phyloP scores from a whole-genome alignment of 2,113 vertebrate genomes.

The Paratilapia polleni region DNA sequence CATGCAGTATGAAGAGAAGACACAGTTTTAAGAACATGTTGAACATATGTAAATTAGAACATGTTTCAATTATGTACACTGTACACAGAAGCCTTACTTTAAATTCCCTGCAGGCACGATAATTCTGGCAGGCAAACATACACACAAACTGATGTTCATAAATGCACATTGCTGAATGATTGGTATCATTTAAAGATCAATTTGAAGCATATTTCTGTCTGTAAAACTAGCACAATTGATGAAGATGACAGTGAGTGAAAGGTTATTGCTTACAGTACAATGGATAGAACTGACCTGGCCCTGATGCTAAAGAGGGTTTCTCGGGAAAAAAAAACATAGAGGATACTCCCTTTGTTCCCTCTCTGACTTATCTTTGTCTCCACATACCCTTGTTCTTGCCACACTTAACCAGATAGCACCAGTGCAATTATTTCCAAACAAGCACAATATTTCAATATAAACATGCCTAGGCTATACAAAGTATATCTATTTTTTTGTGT shows the following conservation, averaged over 20 bases:
- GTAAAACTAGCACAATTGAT: background rate
- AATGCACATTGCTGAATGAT: no score
- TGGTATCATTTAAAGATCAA: background rate
- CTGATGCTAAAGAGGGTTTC: background rate
- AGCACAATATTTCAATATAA: constrained; percentile 13
- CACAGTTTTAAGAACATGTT: background rate
- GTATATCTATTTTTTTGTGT: background rate
- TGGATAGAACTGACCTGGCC: constrained; percentile 1
- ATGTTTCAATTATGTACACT: background rate
- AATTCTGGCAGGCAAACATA: background rate
- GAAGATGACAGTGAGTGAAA: background rate
- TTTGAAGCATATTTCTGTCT: background rate
- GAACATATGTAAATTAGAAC: background rate
- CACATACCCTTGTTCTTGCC: background rate
- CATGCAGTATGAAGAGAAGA: background rate
- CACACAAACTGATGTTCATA: background rate
- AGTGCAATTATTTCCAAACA: constrained; percentile 32
- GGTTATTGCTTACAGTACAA: background rate
- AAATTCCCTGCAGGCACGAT: background rate
- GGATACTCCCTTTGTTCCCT: background rate
- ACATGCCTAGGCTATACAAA: background rate
- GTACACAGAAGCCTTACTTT: background rate
- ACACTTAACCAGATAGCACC: constrained; percentile 26
- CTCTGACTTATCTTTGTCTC: constrained; percentile 36
- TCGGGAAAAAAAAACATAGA: background rate